Evolutionary conservation across 1,140 invertebrate genomes (phyloP).

Genomic region (Andricus grossulariae): DNA sequence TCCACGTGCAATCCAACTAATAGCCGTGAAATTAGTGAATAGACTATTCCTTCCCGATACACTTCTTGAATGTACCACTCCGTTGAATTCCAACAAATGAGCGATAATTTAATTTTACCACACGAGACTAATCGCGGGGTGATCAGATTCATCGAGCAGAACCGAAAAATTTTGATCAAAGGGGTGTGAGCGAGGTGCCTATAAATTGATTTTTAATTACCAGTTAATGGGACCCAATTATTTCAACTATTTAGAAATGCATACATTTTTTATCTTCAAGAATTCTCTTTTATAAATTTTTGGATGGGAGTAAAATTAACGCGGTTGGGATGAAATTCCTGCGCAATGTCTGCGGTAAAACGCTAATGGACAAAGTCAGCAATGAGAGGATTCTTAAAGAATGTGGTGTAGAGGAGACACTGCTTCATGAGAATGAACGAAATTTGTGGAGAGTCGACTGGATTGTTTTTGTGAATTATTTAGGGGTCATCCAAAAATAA

Average conservation of each 20-base stretch:
- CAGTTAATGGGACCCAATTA: background rate
- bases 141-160: conserved; percentile 15
- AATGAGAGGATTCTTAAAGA: no score
- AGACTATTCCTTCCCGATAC: conserved; percentile 22
- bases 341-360: no score
- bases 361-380: no score
- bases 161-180: background rate
- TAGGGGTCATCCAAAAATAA: no score
- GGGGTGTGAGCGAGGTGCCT: background rate
- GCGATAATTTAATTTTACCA: conserved; percentile 22
- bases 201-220: background rate
- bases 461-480: no score
- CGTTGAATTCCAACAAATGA: conserved; percentile 25
- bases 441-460: no score
- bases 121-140: background rate
- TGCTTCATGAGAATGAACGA: no score
- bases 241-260: background rate
- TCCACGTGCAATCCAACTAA: conserved; percentile 22
- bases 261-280: no score
- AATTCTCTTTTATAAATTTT: no score
- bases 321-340: no score
- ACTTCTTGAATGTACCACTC: conserved; percentile 25
- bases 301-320: no score
- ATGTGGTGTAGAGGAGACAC: no score
- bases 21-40: conserved; percentile 26